These are phyloP conservation scores for Zelostemma sp. DNA, from an alignment of 1,140 invertebrate species.

Conservation along the genomic window DNA sequence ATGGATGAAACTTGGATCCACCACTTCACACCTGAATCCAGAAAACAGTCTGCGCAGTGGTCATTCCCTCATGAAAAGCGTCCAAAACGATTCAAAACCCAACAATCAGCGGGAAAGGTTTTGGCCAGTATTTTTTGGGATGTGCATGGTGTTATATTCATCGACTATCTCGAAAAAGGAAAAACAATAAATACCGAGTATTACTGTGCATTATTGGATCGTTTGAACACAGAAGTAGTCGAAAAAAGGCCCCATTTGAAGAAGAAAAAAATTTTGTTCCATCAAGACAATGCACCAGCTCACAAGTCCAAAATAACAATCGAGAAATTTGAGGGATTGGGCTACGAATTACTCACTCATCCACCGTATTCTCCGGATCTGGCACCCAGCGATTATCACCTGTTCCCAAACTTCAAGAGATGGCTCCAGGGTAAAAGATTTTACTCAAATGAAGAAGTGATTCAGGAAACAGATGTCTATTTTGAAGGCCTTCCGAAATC, in stretches of 20 bases:
- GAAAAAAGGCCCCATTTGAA: slow-evolving; percentile 51
- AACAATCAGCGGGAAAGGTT: slow-evolving; percentile 3
- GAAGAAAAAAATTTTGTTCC: slow-evolving; percentile 59
- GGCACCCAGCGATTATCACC: slow-evolving; percentile 57
- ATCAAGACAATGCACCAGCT: slow-evolving; percentile 59
- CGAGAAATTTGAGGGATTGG: slow-evolving; percentile 48
- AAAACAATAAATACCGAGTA: slow-evolving; percentile 35
- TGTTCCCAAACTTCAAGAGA: slow-evolving; percentile 9
- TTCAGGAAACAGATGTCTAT: too few relatives aligned
- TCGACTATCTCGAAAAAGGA: background rate
- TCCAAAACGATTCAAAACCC: too few relatives aligned
- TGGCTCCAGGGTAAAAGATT: slow-evolving; percentile 23
- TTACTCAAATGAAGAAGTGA: slow-evolving; percentile 30
- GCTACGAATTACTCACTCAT: slow-evolving; percentile 66
- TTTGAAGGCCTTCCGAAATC: slow-evolving; percentile 41
- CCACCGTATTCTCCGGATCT: slow-evolving; percentile 67
- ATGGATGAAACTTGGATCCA: too few relatives aligned
- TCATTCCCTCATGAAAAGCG: too few relatives aligned
- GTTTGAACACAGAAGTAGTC: slow-evolving; percentile 20
- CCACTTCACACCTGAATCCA: too few relatives aligned
- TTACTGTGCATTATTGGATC: slow-evolving; percentile 50
- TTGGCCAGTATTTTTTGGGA: slow-evolving; percentile 58
- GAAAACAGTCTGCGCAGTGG: too few relatives aligned
- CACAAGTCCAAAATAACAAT: slow-evolving; percentile 43
- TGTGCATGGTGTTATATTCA: slow-evolving; percentile 23